Evolutionary conservation across 1,140 invertebrate species (phyloP).

Genomic region (Brachionus rubens): DNA sequence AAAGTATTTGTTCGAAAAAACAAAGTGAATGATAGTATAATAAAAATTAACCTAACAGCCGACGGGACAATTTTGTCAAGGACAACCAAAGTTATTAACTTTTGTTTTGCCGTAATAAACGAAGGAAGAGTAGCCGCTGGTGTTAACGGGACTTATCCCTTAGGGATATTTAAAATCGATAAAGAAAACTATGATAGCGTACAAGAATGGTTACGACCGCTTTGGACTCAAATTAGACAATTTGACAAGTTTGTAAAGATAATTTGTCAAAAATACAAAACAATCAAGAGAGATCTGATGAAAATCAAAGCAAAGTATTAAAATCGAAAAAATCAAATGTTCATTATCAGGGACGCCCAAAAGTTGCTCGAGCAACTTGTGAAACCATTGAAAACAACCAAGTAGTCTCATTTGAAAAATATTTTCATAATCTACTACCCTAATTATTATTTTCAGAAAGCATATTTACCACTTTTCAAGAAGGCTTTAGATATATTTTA

Average conservation of each 20-base stretch:
- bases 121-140: background rate
- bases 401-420: too few relatives aligned
- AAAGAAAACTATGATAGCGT: constrained; percentile 1
- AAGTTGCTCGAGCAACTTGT: too few relatives aligned
- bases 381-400: too few relatives aligned
- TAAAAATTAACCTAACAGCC: background rate
- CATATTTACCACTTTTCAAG: too few relatives aligned
- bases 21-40: too few relatives aligned
- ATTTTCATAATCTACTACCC: too few relatives aligned
- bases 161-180: constrained; percentile 27
- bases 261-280: background rate
- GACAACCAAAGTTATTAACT: background rate
- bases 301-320: too few relatives aligned
- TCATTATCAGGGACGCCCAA: too few relatives aligned
- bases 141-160: background rate
- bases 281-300: background rate
- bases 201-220: background rate
- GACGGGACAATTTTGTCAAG: background rate
- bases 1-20: too few relatives aligned
- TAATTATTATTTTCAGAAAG: too few relatives aligned
- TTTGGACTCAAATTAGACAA: background rate
- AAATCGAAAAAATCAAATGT: too few relatives aligned
- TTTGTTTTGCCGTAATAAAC: background rate
- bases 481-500: too few relatives aligned
- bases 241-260: background rate